phyloP scores from a whole-genome alignment of 2,113 vertebrate species.

The Turnix velox region DNA sequence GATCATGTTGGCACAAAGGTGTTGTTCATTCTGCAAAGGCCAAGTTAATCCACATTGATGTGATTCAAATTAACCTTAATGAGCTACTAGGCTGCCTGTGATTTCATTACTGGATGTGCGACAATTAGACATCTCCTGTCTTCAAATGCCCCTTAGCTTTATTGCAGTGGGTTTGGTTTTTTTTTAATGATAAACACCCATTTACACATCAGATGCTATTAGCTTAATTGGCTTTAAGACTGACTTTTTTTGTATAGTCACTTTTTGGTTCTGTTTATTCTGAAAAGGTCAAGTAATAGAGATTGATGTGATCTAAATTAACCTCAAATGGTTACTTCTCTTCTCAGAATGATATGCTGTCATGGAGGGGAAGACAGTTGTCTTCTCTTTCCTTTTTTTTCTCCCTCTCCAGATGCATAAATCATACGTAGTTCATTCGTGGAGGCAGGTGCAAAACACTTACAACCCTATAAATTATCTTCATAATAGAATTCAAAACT shows the following conservation, averaged over 20 bases:
- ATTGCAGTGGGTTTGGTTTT: neutral
- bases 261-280: constrained; percentile 62
- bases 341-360: constrained; percentile 32
- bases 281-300: constrained; percentile 69
- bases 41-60: constrained; percentile 81
- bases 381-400: neutral
- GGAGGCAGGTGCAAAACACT: neutral
- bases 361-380: neutral
- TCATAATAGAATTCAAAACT: neutral
- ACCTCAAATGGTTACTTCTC: constrained; percentile 50
- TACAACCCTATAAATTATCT: neutral
- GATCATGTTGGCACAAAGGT: constrained; percentile 81
- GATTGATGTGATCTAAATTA: constrained; percentile 63
- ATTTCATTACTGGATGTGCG: constrained; percentile 75
- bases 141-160: constrained; percentile 68
- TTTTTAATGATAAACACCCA: constrained; percentile 66
- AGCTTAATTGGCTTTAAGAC: constrained; percentile 56
- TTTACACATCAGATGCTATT: constrained; percentile 68
- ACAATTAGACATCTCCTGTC: constrained; percentile 72
- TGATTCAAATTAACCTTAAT: constrained; percentile 86
- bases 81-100: constrained; percentile 73
- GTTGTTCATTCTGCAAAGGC: constrained; percentile 80
- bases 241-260: constrained; percentile 68
- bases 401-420: neutral
- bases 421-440: neutral